These are phyloP conservation scores for Bombylius discolor DNA, from an alignment of 2,888 invertebrate genomes.

Conservation along the genomic window DNA sequence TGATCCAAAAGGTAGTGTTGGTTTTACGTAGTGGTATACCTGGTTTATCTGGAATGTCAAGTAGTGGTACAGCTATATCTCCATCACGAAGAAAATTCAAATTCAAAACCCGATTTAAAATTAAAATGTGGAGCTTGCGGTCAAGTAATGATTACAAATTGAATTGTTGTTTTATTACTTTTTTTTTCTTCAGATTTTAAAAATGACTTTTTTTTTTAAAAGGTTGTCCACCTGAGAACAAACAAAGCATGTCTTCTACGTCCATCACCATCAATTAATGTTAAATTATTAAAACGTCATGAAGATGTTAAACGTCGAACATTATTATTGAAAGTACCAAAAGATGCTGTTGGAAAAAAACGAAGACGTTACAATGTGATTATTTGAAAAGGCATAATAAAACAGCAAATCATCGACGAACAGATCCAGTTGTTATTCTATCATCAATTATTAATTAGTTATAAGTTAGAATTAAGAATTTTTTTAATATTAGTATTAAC, in stretches of 20 bases:
- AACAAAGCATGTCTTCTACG: conserved; percentile 91
- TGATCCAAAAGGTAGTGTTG: conserved; percentile 28
- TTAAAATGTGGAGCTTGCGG: conserved; percentile 96
- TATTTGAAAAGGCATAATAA: conserved; percentile 71
- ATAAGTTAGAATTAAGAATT: too few species aligned
- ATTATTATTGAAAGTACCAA: conserved; percentile 63
- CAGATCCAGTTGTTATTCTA: conserved; percentile 91
- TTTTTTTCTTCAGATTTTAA: too few species aligned
- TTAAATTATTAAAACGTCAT: conserved; percentile 73
- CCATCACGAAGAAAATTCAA: conserved; percentile 69
- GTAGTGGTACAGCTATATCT: conserved; percentile 39
- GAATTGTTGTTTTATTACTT: background rate
- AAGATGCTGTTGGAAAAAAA: conserved; percentile 53
- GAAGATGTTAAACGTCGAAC: conserved; percentile 76
- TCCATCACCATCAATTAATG: conserved; percentile 48
- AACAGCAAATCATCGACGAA: conserved; percentile 79
- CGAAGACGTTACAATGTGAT: conserved; percentile 68
- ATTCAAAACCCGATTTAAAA: conserved; percentile 77
- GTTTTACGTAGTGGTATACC: conserved; percentile 19
- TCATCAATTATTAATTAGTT: too few species aligned
- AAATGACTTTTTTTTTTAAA: background rate
- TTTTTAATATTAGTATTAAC: too few species aligned
- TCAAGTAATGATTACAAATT: conserved; percentile 38
- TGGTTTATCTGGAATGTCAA: conserved; percentile 22
- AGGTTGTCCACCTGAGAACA: conserved; percentile 49